Evolutionary conservation across 2,113 vertebrate genomes (phyloP).

Genomic region (Scopus umbretta): DNA sequence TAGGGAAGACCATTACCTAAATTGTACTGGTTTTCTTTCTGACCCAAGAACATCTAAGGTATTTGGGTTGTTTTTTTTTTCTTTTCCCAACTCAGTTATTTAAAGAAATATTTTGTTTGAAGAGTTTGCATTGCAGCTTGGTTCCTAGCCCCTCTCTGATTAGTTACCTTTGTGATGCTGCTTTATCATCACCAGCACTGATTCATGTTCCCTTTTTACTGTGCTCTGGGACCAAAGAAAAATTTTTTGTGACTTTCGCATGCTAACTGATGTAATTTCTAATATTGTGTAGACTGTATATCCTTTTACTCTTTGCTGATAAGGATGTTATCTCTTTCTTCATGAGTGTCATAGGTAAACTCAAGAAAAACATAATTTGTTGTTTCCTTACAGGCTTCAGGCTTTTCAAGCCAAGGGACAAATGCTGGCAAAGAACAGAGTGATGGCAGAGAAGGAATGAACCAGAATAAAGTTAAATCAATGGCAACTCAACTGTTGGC

Average conservation of each 20-base stretch:
- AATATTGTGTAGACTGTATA: background rate
- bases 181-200: background rate
- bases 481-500: constrained; percentile 91
- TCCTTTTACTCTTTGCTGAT: background rate
- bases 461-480: constrained; percentile 92
- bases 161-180: background rate
- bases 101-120: background rate
- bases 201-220: background rate
- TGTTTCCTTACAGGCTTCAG: constrained; percentile 72
- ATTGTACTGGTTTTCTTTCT: background rate
- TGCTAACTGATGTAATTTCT: background rate
- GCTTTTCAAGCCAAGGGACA: constrained; percentile 67
- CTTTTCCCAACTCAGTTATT: background rate
- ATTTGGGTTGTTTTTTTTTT: background rate
- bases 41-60: background rate
- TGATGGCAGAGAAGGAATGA: constrained; percentile 71
- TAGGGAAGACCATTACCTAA: background rate
- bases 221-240: background rate
- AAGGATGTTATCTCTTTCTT: background rate
- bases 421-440: constrained; percentile 57
- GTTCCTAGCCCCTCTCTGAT: background rate
- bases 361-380: background rate
- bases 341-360: background rate
- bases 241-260: background rate
- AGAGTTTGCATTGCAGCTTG: background rate